These are phyloP conservation scores for Drosophila falleni DNA, from an alignment of 2,888 invertebrate genomes.

Conservation along the genomic window DNA sequence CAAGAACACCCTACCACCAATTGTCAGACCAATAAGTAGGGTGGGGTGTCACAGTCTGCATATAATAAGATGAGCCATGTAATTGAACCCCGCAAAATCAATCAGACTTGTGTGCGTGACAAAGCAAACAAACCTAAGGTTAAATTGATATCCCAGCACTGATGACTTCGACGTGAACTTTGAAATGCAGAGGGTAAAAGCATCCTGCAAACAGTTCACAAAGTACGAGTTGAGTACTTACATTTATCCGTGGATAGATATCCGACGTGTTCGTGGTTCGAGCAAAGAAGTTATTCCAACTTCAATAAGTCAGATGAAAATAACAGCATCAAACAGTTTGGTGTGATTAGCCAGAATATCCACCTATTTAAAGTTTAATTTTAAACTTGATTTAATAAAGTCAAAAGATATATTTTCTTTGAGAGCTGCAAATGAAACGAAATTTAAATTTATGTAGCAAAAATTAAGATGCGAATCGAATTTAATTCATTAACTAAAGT, in stretches of 20 bases:
- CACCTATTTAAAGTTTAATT: not conserved
- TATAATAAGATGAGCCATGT: slow-evolving; percentile 47
- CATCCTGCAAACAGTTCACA: slow-evolving; percentile 15
- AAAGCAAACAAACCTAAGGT: slow-evolving; percentile 48
- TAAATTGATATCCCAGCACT: slow-evolving; percentile 48
- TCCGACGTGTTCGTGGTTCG: not conserved
- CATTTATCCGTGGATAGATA: slow-evolving; percentile 1
- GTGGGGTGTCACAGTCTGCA: slow-evolving; percentile 1
- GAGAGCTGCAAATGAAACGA: not conserved
- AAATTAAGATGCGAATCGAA: too few species aligned
- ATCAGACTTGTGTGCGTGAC: slow-evolving; percentile 52
- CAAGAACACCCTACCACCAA: slow-evolving; percentile 16
- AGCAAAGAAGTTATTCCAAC: not conserved
- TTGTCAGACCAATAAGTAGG: slow-evolving; percentile 16
- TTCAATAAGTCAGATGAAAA: not conserved
- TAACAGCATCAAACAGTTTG: not conserved
- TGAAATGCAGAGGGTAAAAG: slow-evolving; percentile 23
- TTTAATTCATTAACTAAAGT: not conserved
- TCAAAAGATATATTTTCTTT: not conserved
- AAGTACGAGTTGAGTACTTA: slow-evolving; percentile 4
- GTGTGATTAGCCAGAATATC: not conserved
- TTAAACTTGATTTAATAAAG: not conserved
- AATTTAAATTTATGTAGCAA: too few species aligned
- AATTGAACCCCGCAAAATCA: slow-evolving; percentile 58
- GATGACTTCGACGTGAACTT: slow-evolving; percentile 41